Evolutionary conservation across 2,888 invertebrate species (phyloP).

Genomic region (Melieria omissa): DNA sequence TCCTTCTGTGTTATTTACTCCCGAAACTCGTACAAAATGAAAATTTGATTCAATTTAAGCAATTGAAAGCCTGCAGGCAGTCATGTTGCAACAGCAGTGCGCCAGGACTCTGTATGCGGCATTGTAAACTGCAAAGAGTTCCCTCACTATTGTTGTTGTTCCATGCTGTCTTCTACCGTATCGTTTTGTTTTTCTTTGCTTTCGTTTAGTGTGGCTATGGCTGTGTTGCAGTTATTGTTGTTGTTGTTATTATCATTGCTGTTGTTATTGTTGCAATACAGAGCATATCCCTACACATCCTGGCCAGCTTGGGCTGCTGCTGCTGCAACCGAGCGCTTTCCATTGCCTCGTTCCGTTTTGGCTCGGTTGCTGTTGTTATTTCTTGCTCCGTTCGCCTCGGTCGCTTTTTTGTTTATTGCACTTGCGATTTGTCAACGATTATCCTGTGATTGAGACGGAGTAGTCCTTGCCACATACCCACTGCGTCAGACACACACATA

Average conservation of each 20-base stretch:
- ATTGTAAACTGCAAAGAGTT: neutral
- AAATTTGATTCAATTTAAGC: slow-evolving; percentile 30
- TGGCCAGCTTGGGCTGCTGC: neutral
- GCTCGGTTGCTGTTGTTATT: neutral
- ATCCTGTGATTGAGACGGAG: slow-evolving; percentile 30
- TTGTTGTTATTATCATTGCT: neutral
- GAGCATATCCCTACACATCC: neutral
- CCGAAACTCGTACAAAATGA: slow-evolving; percentile 1
- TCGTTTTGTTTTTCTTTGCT: slow-evolving; percentile 2
- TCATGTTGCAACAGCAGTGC: neutral
- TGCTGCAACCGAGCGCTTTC: neutral
- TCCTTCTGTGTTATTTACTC: no score
- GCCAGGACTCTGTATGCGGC: neutral
- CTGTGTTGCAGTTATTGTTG: neutral
- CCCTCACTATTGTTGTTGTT: neutral
- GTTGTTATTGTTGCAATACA: neutral
- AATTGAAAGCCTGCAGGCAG: slow-evolving; percentile 23
- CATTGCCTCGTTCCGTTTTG: neutral
- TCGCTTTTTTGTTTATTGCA: slow-evolving; percentile 23
- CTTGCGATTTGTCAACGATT: slow-evolving; percentile 36
- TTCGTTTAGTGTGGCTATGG: slow-evolving; percentile 1
- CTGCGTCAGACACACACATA: neutral
- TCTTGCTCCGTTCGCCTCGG: neutral
- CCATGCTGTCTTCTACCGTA: neutral
- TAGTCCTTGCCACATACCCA: neutral